Conservation (phyloP, 2,113 vertebrate genomes). For the Acanthochromis polyacanthus region DNA sequence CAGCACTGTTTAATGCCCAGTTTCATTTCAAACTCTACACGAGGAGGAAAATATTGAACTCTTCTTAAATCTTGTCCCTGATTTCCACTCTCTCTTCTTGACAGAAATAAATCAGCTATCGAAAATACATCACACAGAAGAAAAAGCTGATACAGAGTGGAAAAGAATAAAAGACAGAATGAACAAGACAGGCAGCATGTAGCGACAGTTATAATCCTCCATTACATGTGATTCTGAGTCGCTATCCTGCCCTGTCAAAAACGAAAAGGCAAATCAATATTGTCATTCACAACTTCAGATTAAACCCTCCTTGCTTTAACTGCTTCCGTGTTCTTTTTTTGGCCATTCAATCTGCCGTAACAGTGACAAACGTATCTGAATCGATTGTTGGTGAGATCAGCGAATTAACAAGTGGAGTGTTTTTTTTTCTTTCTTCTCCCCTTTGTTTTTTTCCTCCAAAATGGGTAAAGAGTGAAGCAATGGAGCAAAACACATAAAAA, state of each 20-base stretch:
- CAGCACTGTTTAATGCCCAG: not conserved
- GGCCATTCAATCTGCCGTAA: conserved; percentile 74
- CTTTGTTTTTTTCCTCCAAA: conserved; percentile 68
- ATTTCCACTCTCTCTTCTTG: not conserved
- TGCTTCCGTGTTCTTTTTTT: conserved; percentile 75
- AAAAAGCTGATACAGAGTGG: conserved; percentile 25
- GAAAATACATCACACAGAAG: conserved; percentile 35
- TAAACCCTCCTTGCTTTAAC: conserved; percentile 78
- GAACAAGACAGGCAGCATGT: conserved; percentile 52
- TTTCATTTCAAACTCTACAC: not conserved
- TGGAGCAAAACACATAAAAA: conserved; percentile 84
- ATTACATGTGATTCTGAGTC: conserved; percentile 71
- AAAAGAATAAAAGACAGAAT: conserved; percentile 24
- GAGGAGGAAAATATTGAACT: conserved; percentile 10
- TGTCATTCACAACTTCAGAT: conserved; percentile 86
- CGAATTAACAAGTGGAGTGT: conserved; percentile 80
- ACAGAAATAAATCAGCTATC: conserved; percentile 50
- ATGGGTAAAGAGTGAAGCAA: conserved; percentile 78
- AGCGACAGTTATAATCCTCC: conserved; percentile 63
- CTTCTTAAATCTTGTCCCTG: not conserved
- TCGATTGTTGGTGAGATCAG: conserved; percentile 82
- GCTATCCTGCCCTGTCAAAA: conserved; percentile 75
- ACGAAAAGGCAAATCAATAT: conserved; percentile 83
- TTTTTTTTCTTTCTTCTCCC: conserved; percentile 28
- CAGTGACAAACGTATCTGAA: conserved; percentile 80